These are phyloP conservation scores for Trachelus stipa DNA, from an alignment of 2,888 invertebrate genomes.

Conservation along the genomic window DNA sequence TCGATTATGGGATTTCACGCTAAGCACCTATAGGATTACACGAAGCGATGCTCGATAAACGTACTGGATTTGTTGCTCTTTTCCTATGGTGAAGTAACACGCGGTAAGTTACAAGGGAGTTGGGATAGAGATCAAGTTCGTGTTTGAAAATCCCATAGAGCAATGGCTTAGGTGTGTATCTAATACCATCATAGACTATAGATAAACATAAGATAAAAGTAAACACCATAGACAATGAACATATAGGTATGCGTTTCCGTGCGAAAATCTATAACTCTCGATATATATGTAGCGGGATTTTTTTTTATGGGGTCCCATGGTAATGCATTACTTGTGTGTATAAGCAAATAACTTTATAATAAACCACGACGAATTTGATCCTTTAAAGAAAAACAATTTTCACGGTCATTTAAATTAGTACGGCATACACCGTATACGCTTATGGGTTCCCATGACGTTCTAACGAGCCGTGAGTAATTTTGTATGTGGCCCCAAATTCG, in stretches of 20 bases:
- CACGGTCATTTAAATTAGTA: conserved; percentile 64
- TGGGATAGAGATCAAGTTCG: neutral
- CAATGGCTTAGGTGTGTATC: neutral
- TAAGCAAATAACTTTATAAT: conserved; percentile 45
- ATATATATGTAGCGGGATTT: neutral
- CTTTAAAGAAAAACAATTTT: conserved; percentile 50
- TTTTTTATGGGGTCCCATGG: neutral
- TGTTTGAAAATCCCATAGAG: neutral
- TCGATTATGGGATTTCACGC: conserved; percentile 67
- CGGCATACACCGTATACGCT: conserved; percentile 33
- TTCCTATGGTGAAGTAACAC: conserved; percentile 30
- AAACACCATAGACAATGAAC: neutral
- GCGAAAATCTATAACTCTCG: neutral
- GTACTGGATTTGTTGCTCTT: conserved; percentile 64
- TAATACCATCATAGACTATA: neutral
- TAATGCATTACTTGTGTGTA: neutral
- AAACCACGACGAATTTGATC: conserved; percentile 52
- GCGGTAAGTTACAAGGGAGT: neutral
- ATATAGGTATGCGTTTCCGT: neutral
- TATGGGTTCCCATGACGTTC: conserved; percentile 59
- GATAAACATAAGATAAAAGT: neutral
- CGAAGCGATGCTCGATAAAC: conserved; percentile 57
- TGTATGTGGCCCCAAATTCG: conserved; percentile 44
- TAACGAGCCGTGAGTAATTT: conserved; percentile 58
- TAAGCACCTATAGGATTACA: conserved; percentile 67